Conservation (phyloP, 2,113 vertebrate species). For the Tretioscincus oriximinensis region DNA sequence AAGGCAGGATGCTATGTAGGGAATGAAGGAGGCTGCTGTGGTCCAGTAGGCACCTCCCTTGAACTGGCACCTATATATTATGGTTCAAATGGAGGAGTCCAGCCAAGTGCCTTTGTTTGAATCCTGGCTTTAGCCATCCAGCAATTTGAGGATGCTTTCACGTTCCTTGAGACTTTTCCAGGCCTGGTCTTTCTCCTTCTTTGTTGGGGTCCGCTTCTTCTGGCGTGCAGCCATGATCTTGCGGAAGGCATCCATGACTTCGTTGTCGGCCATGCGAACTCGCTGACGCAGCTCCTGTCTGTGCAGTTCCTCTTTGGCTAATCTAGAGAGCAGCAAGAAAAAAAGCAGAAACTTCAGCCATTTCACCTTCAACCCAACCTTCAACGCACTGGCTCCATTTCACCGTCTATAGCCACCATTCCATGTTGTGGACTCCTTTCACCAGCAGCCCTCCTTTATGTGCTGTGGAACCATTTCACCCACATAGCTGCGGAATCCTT, state of each 20-base stretch:
- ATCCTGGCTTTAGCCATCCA: conserved; percentile 78
- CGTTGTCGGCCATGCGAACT: conserved; percentile 93
- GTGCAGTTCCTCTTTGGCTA: conserved; percentile 94
- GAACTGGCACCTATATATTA: not conserved
- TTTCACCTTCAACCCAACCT: not conserved
- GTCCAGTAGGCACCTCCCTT: not conserved
- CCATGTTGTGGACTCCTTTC: rapidly evolving
- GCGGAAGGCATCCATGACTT: conserved; percentile 98
- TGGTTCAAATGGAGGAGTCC: not conserved
- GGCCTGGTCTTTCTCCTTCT: conserved; percentile 98
- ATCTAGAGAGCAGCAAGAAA: conserved; percentile 64
- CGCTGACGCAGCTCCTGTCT: conserved; percentile 94
- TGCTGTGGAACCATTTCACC: conserved; percentile 20
- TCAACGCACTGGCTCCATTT: not conserved
- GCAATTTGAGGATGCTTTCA: conserved; percentile 93
- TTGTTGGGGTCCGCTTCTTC: conserved; percentile 96
- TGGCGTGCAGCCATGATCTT: conserved; percentile 98
- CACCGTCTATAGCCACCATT: not conserved
- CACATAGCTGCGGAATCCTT: no score
- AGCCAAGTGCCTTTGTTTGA: not conserved
- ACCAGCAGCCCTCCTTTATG: no score
- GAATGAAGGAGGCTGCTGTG: not conserved
- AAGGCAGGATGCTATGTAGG: not conserved
- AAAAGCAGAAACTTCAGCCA: not conserved
- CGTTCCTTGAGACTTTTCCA: conserved; percentile 97